These are phyloP conservation scores for Sapayoa aenigma DNA, from an alignment of 2,113 vertebrate genomes.

Conservation along the genomic window DNA sequence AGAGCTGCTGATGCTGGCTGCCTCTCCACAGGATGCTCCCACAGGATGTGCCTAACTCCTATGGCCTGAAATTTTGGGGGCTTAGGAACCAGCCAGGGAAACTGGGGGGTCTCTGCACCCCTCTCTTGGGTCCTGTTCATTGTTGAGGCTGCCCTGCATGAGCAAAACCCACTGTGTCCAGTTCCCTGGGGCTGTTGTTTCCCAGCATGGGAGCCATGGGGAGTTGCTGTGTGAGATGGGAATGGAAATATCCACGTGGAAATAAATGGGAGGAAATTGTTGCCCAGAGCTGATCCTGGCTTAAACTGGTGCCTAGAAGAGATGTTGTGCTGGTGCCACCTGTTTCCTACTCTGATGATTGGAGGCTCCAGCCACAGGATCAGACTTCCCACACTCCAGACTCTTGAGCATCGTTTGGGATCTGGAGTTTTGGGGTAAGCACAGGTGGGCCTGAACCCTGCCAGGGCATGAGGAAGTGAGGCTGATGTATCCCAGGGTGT, in stretches of 20 bases:
- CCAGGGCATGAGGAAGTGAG: accelerated
- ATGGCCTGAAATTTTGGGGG: not conserved
- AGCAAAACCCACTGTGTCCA: accelerated
- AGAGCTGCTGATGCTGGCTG: not conserved
- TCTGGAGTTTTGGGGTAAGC: too few relatives aligned
- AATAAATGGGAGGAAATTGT: not conserved
- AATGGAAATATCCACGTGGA: accelerated
- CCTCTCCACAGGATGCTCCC: not conserved
- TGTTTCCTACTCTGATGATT: not conserved
- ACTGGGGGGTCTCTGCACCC: not conserved
- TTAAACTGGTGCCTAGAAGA: not conserved
- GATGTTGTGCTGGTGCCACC: not conserved
- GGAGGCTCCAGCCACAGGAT: not conserved
- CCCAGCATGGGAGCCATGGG: accelerated
- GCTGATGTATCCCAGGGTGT: too few relatives aligned
- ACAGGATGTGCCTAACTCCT: accelerated
- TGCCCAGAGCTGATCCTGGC: not conserved
- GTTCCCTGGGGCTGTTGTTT: accelerated
- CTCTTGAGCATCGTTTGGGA: not conserved
- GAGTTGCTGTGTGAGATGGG: accelerated
- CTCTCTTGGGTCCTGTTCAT: not conserved
- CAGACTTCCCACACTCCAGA: not conserved
- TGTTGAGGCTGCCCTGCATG: not conserved
- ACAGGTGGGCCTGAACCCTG: not conserved
- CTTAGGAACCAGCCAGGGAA: not conserved